A percentile compares a stretch with the other conserved stretches of the same genome.
Evolutionary conservation across 1,140 invertebrate species (phyloP).

Genomic region (Musca domestica): DNA sequence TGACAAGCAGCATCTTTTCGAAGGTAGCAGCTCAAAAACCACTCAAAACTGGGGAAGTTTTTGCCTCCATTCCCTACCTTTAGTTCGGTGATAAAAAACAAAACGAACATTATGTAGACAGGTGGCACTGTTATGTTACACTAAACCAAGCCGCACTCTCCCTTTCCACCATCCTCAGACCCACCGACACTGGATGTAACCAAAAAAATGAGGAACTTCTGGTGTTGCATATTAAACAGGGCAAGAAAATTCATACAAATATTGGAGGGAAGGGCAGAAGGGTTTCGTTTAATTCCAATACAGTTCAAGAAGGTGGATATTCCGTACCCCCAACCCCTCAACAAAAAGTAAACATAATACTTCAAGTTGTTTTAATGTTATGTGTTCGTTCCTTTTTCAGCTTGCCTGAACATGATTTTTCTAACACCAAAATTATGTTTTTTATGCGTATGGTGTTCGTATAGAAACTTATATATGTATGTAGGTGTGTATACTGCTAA

Average conservation of each 20-base stretch:
- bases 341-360: neutral
- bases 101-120: neutral
- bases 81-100: neutral
- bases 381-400: no score
- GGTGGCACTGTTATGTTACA: neutral
- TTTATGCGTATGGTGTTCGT: neutral
- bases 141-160: neutral
- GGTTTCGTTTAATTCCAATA: constrained; percentile 2
- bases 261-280: no score
- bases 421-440: neutral
- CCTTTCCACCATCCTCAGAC: neutral
- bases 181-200: neutral
- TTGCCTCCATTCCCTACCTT: neutral
- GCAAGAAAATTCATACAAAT: neutral
- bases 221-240: constrained; percentile 16
- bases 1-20: neutral
- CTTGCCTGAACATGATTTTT: neutral
- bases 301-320: neutral
- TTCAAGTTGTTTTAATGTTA: neutral
- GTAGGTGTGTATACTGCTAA: no score
- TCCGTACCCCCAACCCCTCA: neutral
- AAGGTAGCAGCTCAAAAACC: neutral
- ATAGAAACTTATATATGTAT: neutral
- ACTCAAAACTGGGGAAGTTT: neutral
- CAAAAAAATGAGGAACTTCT: constrained; percentile 3